Base-by-base conservation (phyloP, 2,797 vertebrate species). In the Megaceryle alcyon region DNA sequence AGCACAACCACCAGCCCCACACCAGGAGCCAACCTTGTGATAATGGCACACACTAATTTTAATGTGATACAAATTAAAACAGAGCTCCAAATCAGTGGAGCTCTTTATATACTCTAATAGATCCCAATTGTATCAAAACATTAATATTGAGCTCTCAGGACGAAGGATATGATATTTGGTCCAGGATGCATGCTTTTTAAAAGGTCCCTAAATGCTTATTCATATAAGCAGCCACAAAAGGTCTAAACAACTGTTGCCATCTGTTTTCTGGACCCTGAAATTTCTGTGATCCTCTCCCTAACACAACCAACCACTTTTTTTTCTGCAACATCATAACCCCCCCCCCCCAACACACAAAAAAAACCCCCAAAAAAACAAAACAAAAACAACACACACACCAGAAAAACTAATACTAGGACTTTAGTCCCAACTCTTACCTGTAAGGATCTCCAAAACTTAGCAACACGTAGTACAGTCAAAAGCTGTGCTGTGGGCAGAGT, bases 161-260 rank as follows among this genome's bases (percentile, higher is more conserved):
- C 41, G 48, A 83, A 71, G 23, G 56, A 68, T 70, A 70, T 22
- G 66, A 79, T 53, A 61, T 33, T 41, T 9, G 20, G 51, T 59
- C 72, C n/a, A 48, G 21, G 33, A 90, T 25, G 51, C 31, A 35
- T 64, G 68, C 23, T 86, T 89, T 89, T 91, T 79, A 53, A 88
- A 77, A 79, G 61, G 88, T 79, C 91, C 73, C 96, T 81, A 75
- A 85, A 88, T 68, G 41, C 63, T 87, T 75, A 78, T 82, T 83
- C 41, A 44, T 31, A 33, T 43, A 78, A 48, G 54, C 79, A 54
- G 29, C 43, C 61, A 94, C 31, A 77, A 90, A 90, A 85, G 60
- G 82, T 70, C 51, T 79, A n/a, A 92, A 76, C 53, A 92, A 31
- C 33, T 57, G 14, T 35, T 76, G 76, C 72, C 94, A 82, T 91